phyloP scores from a whole-genome alignment of 1,140 invertebrate species.

The Drosophila carrolli region DNA sequence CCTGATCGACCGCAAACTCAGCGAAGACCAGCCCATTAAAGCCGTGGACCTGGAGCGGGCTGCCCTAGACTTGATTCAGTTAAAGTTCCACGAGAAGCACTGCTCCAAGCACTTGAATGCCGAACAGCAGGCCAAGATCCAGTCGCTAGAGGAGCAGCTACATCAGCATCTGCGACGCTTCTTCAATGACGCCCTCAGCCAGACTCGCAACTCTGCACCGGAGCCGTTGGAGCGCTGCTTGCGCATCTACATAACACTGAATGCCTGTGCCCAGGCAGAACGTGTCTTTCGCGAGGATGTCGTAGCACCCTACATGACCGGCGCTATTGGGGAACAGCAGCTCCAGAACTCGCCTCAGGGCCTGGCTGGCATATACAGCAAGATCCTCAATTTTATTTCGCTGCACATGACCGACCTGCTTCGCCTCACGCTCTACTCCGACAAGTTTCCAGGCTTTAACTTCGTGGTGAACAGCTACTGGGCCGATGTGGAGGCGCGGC shows the following conservation, averaged over 20 bases:
- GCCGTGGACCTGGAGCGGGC: conserved; percentile 76
- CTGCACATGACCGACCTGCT: conserved; percentile 87
- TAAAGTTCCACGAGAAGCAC: conserved; percentile 75
- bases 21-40: conserved; percentile 80
- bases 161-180: conserved; percentile 87
- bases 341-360: conserved; percentile 90
- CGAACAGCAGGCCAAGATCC: conserved; percentile 85
- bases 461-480: conserved; percentile 96
- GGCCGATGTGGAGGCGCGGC: conserved; percentile 92
- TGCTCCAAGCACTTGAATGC: conserved; percentile 81
- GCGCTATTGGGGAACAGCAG: conserved; percentile 90
- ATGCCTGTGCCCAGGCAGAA: conserved; percentile 90
- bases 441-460: conserved; percentile 91
- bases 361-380: conserved; percentile 90
- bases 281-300: conserved; percentile 89
- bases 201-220: conserved; percentile 84
- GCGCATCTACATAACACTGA: conserved; percentile 88
- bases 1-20: conserved; percentile 56
- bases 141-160: conserved; percentile 86
- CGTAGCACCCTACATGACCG: conserved; percentile 89
- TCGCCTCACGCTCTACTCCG: conserved; percentile 87
- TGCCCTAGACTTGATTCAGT: conserved; percentile 61
- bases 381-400: conserved; percentile 90
- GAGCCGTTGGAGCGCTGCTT: conserved; percentile 87
- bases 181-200: conserved; percentile 86